These are phyloP conservation scores for Sebastes minor DNA, from an alignment of 2,797 vertebrate species.

Conservation along the genomic window DNA sequence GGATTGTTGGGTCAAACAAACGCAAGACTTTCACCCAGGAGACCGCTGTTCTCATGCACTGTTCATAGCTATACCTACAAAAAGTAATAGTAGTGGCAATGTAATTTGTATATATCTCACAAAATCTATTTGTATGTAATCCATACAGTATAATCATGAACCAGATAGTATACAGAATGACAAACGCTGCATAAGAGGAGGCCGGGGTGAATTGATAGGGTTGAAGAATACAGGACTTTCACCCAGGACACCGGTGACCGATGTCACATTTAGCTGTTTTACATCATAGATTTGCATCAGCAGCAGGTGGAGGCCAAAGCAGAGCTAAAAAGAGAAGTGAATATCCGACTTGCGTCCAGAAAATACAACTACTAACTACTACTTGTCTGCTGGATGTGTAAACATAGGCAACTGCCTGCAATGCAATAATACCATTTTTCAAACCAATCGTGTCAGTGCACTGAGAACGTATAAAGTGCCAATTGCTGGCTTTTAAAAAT, in stretches of 20 bases:
- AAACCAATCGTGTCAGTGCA: neutral
- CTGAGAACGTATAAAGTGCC: neutral
- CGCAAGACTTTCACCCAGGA: no score
- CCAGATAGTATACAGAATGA: no score
- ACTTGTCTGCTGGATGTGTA: neutral
- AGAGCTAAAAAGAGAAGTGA: neutral
- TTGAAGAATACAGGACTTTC: no score
- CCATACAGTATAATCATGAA: no score
- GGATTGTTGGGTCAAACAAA: no score
- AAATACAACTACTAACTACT: neutral
- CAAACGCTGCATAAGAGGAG: no score
- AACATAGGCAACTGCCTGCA: neutral
- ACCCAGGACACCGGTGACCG: neutral
- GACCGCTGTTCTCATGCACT: no score
- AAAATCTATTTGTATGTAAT: no score
- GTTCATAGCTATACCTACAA: no score
- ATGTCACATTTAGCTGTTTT: neutral
- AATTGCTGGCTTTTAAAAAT: conserved; percentile 29
- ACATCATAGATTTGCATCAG: neutral
- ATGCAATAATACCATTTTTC: neutral
- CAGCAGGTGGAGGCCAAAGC: neutral
- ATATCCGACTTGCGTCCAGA: neutral
- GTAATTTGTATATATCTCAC: no score
- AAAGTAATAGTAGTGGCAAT: no score
- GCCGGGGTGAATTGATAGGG: no score